These are phyloP conservation scores for Notarius quadriscutis DNA, from an alignment of 2,113 vertebrate genomes.

Conservation along the genomic window DNA sequence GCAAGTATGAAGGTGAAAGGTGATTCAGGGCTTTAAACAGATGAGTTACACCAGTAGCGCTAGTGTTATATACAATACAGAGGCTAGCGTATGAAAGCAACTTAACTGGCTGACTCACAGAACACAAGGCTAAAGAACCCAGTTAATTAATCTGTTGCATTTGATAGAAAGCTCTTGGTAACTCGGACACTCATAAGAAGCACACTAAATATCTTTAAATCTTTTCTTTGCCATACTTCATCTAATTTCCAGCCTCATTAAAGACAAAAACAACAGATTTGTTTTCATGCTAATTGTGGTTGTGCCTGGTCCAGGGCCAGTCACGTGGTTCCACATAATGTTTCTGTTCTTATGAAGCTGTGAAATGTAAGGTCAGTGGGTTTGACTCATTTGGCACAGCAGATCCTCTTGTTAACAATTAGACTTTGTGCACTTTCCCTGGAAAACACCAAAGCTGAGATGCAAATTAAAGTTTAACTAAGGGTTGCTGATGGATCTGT, in stretches of 20 bases:
- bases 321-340: background rate
- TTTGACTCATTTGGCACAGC: background rate
- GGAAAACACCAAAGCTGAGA: slow-evolving; percentile 24
- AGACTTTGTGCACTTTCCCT: slow-evolving; percentile 7
- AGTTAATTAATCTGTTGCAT: slow-evolving; percentile 1
- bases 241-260: slow-evolving; percentile 11
- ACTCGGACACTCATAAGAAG: background rate
- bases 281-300: background rate
- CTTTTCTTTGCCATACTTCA: background rate
- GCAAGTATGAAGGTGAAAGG: no score
- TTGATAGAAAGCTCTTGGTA: background rate
- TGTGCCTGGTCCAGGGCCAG: background rate
- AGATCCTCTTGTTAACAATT: slow-evolving; percentile 21
- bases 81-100: background rate
- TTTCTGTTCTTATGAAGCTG: background rate
- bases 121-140: background rate
- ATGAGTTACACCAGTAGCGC: no score
- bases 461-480: slow-evolving; percentile 45
- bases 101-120: background rate
- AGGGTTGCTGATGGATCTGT: background rate
- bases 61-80: background rate
- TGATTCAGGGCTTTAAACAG: no score
- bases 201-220: background rate
- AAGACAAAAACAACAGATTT: background rate
- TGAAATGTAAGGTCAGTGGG: background rate